Conservation (phyloP, 2,113 vertebrate genomes). For the Eurypyga helias region DNA sequence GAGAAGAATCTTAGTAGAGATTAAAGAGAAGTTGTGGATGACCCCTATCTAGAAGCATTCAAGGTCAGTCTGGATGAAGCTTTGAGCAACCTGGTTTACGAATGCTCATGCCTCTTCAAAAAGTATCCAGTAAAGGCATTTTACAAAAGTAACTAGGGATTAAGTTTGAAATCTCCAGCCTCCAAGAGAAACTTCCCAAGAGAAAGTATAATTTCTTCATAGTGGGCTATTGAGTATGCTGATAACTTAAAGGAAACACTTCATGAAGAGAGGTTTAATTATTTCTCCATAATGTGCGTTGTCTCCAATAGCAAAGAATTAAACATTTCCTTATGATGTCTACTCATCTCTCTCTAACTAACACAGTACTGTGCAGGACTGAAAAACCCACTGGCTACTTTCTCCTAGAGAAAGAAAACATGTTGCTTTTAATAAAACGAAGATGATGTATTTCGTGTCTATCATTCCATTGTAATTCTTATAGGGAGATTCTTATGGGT, state of each 20-base stretch:
- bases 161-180: neutral
- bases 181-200: neutral
- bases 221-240: neutral
- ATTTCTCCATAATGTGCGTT: neutral
- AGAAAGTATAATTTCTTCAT: neutral
- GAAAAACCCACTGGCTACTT: neutral
- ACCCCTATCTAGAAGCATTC: no score
- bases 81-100: neutral
- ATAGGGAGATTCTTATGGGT: neutral
- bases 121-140: neutral
- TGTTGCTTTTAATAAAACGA: neutral
- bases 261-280: neutral
- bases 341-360: neutral
- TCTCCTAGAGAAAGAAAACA: neutral
- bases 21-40: neutral
- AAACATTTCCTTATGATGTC: accelerated
- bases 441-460: neutral
- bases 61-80: no score
- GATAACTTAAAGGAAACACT: neutral
- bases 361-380: neutral
- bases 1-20: neutral
- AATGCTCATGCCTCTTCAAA: neutral
- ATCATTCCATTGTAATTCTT: neutral
- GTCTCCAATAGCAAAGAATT: neutral
- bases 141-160: neutral